Evolutionary conservation across 2,797 vertebrate genomes (phyloP).

Genomic region (Tauraco hartlaubi): DNA sequence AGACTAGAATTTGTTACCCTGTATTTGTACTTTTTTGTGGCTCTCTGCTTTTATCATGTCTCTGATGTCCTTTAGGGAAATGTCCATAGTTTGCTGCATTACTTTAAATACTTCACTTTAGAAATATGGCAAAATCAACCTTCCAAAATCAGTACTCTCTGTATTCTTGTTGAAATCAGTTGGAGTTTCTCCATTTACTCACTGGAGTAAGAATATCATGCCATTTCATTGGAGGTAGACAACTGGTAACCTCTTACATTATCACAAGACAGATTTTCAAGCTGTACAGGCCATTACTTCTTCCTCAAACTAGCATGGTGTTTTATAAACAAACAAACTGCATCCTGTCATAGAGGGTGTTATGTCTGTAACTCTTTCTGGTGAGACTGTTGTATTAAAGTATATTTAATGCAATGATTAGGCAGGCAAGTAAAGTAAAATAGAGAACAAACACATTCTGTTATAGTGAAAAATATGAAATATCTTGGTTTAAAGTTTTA

Average conservation of each 20-base stretch:
- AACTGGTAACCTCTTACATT: not conserved
- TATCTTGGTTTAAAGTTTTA: not conserved
- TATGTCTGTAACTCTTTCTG: not conserved
- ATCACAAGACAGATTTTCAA: not conserved
- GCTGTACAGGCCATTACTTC: not conserved
- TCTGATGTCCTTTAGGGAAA: not conserved
- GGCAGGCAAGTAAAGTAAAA: not conserved
- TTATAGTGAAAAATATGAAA: not conserved
- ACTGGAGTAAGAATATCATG: not conserved
- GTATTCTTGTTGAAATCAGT: not conserved
- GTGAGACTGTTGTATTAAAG: not conserved
- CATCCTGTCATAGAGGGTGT: not conserved
- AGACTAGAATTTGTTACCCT: not conserved
- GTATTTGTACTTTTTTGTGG: not conserved
- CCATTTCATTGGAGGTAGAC: not conserved
- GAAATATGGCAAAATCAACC: not conserved
- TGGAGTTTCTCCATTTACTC: not conserved
- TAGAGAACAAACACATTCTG: not conserved
- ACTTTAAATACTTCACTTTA: not conserved
- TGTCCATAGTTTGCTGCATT: rapidly evolving
- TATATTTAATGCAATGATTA: not conserved
- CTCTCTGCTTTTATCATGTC: not conserved
- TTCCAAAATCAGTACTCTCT: not conserved
- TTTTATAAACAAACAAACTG: not conserved
- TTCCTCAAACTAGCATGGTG: not conserved